These are phyloP conservation scores for Lepidonotus clava DNA, from an alignment of 2,888 invertebrate genomes.

Conservation along the genomic window DNA sequence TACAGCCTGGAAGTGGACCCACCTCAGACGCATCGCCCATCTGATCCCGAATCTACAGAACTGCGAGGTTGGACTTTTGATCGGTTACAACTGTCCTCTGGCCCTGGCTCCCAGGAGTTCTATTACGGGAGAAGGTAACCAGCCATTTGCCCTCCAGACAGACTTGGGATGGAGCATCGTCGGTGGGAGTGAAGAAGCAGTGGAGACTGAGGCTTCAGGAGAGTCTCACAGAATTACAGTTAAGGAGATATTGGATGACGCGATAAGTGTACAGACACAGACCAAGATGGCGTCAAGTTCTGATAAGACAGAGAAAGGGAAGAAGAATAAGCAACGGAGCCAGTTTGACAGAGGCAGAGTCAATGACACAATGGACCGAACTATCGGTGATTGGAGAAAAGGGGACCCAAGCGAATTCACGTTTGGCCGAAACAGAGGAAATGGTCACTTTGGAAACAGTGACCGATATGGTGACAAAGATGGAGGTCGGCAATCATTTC, in stretches of 20 bases:
- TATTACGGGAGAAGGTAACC: conserved; percentile 55
- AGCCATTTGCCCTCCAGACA: conserved; percentile 63
- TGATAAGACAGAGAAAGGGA: background rate
- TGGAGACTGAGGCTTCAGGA: too few relatives aligned
- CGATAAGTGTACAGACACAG: too few relatives aligned
- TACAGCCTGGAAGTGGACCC: conserved; percentile 62
- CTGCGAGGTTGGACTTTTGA: conserved; percentile 63
- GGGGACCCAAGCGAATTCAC: background rate
- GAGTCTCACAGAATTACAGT: too few relatives aligned
- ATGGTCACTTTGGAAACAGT: background rate
- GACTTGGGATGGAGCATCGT: conserved; percentile 60
- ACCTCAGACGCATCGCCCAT: conserved; percentile 60
- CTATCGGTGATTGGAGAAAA: background rate
- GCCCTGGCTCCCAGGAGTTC: conserved; percentile 62
- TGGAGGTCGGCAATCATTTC: too few relatives aligned
- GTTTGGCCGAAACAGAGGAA: background rate
- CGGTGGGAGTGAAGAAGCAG: too few relatives aligned
- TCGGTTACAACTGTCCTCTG: conserved; percentile 65
- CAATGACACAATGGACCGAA: background rate
- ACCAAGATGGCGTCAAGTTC: background rate
- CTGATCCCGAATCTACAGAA: conserved; percentile 57
- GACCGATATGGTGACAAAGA: too few relatives aligned
- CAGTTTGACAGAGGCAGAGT: background rate
- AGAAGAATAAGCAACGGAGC: background rate
- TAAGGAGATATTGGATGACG: too few relatives aligned